phyloP scores from a whole-genome alignment of 2,797 vertebrate genomes.

The Pseudochirops cupreus region DNA sequence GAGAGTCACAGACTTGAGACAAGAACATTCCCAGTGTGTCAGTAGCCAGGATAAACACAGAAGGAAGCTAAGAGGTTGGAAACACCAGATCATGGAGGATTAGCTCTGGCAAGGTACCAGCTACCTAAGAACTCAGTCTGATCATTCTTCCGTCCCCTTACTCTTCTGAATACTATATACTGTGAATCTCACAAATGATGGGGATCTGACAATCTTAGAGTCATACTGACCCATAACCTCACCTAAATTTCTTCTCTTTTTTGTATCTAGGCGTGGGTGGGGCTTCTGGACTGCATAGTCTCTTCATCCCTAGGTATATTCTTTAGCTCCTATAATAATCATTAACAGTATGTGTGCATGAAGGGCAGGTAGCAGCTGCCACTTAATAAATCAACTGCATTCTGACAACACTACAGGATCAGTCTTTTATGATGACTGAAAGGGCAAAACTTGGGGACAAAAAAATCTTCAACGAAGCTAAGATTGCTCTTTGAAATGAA shows the following conservation, averaged over 20 bases:
- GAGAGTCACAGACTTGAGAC: background rate
- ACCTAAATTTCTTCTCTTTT: background rate
- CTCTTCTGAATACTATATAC: background rate
- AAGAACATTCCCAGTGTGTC: background rate
- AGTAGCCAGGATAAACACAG: background rate
- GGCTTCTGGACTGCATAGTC: background rate
- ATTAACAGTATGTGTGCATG: background rate
- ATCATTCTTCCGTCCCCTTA: background rate
- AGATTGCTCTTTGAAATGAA: slow-evolving; percentile 48
- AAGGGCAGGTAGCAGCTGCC: background rate
- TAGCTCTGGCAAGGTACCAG: background rate
- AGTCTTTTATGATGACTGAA: slow-evolving; percentile 22
- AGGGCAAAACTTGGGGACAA: slow-evolving; percentile 8
- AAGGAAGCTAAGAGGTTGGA: background rate
- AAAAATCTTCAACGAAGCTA: slow-evolving; percentile 37
- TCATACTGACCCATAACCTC: background rate
- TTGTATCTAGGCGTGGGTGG: background rate
- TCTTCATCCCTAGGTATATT: background rate
- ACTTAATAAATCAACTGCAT: background rate
- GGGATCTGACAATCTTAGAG: background rate
- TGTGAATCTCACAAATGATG: background rate
- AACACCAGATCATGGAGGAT: background rate
- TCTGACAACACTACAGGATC: background rate
- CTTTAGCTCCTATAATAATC: background rate
- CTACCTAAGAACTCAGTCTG: background rate